Percentiles rank a stretch among this genome's conserved stretches.
These are phyloP conservation scores for Serrognathus titanus DNA, from an alignment of 2,888 invertebrate genomes.

Conservation along the genomic window DNA sequence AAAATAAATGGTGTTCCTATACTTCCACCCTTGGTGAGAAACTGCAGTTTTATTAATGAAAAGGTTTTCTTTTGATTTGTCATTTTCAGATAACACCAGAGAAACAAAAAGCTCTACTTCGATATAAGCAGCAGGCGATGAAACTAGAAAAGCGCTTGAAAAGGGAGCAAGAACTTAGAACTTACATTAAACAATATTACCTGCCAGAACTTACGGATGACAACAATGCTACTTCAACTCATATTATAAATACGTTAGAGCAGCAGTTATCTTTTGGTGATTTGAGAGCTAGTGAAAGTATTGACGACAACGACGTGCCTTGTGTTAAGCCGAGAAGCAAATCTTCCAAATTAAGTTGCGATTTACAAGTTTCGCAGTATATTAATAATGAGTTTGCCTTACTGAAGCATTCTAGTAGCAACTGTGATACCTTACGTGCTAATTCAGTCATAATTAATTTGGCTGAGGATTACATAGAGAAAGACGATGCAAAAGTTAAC, in stretches of 20 bases:
- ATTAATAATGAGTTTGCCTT: constrained; percentile 19
- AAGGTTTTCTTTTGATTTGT: constrained; percentile 8
- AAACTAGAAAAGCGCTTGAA: constrained; percentile 60
- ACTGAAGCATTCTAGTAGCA: constrained; percentile 2
- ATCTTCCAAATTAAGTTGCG: constrained; percentile 31
- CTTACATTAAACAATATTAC: constrained; percentile 29
- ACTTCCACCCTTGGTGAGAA: constrained; percentile 71
- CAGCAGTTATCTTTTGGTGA: constrained; percentile 20
- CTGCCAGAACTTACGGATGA: constrained; percentile 24
- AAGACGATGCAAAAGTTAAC: no score
- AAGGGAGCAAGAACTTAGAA: constrained; percentile 46
- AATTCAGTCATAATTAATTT: neutral
- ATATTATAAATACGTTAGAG: constrained; percentile 20
- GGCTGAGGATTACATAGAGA: neutral
- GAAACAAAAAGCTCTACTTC: constrained; percentile 62
- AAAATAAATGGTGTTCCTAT: constrained; percentile 70
- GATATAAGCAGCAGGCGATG: constrained; percentile 64
- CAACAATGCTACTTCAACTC: constrained; percentile 15
- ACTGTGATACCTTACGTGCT: neutral
- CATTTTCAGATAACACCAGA: constrained; percentile 62
- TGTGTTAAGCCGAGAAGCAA: constrained; percentile 12
- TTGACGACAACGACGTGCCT: constrained; percentile 22
- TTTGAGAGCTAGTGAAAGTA: constrained; percentile 2
- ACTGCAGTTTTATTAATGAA: constrained; percentile 6
- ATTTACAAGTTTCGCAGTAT: constrained; percentile 28